Conservation (phyloP, 2,113 vertebrate genomes). For the Oncorhynchus tshawytscha region DNA sequence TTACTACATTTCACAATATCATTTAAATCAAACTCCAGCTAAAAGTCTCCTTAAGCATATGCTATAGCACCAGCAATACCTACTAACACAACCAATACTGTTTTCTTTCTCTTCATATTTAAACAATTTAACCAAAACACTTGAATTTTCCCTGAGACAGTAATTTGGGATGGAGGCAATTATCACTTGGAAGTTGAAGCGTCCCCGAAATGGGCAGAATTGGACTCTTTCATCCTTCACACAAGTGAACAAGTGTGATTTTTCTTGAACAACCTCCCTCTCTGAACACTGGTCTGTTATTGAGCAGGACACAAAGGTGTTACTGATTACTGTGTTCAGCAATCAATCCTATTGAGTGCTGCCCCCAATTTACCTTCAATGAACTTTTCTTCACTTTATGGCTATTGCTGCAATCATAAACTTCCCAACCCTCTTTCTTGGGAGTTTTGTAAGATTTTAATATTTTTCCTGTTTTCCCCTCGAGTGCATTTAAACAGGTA, state of each 20-base stretch:
- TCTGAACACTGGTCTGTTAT: constrained; percentile 42
- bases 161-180: too few relatives aligned
- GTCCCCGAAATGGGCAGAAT: not conserved
- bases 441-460: constrained; percentile 38
- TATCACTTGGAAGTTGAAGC: too few relatives aligned
- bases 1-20: too few relatives aligned
- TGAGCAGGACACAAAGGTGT: constrained; percentile 69
- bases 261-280: constrained; percentile 39
- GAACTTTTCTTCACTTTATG: constrained; percentile 63
- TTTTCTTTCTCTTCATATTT: too few relatives aligned
- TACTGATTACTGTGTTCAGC: constrained; percentile 64
- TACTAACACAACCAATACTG: too few relatives aligned
- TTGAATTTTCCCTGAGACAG: too few relatives aligned
- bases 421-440: constrained; percentile 34
- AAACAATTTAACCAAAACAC: too few relatives aligned
- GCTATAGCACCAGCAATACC: too few relatives aligned
- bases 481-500: too few relatives aligned
- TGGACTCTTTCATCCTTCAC: not conserved
- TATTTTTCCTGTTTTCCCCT: not conserved
- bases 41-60: too few relatives aligned
- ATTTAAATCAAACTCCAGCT: too few relatives aligned
- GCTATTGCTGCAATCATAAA: constrained; percentile 56
- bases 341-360: constrained; percentile 62
- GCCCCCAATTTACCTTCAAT: constrained; percentile 61
- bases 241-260: constrained; percentile 41